These are phyloP conservation scores for Acromyrmex echinatior DNA, from an alignment of 1,140 invertebrate species.

Conservation along the genomic window DNA sequence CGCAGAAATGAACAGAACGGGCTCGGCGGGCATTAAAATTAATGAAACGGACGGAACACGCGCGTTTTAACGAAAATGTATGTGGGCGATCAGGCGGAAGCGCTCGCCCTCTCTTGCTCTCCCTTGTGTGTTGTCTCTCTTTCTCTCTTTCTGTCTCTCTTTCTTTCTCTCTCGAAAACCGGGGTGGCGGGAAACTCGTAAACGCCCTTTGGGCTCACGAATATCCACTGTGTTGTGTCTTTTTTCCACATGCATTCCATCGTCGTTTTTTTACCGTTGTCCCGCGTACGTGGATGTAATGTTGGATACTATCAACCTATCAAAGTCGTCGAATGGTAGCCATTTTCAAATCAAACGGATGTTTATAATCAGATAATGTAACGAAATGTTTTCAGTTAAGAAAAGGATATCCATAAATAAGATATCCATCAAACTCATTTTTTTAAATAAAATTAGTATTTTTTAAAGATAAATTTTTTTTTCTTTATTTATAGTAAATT, in stretches of 20 bases:
- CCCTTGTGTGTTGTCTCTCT: background rate
- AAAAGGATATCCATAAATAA: background rate
- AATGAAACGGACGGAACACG: constrained; percentile 84
- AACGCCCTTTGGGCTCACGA: constrained; percentile 39
- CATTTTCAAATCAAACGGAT: background rate
- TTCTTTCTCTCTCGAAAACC: constrained; percentile 30
- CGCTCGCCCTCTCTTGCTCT: constrained; percentile 56
- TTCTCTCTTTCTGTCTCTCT: background rate
- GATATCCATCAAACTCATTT: background rate
- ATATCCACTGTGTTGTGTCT: constrained; percentile 53
- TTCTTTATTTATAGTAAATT: background rate
- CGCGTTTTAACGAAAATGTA: constrained; percentile 83
- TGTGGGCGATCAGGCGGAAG: constrained; percentile 83
- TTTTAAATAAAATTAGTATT: background rate
- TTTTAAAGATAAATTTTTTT: background rate
- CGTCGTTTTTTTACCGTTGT: constrained; percentile 7
- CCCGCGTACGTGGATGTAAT: background rate
- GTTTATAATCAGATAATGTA: background rate
- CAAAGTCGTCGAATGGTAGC: constrained; percentile 5
- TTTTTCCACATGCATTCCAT: background rate
- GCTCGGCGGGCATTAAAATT: constrained; percentile 84
- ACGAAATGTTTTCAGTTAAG: background rate
- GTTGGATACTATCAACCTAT: constrained; percentile 17
- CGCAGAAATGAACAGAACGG: constrained; percentile 83
- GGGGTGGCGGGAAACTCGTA: constrained; percentile 20